Percentiles rank a stretch among this genome's conserved stretches.
These are phyloP conservation scores for Eurystomus glaucurus DNA, from an alignment of 2,797 vertebrate species.

Conservation along the genomic window DNA sequence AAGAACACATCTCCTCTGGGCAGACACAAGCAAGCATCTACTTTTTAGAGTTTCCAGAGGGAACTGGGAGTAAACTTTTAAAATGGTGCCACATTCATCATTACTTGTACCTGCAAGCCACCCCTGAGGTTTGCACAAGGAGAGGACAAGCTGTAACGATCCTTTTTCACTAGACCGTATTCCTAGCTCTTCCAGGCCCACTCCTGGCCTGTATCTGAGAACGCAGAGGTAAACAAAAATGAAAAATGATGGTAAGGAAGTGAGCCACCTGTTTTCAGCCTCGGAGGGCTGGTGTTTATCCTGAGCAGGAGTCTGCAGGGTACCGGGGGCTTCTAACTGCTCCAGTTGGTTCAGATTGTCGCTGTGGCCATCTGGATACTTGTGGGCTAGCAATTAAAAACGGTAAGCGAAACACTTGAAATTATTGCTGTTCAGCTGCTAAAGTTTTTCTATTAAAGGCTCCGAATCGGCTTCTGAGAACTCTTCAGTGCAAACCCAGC, in stretches of 20 bases:
- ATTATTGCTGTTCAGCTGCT: background rate
- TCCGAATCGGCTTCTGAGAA: background rate
- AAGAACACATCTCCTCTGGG: fast-evolving
- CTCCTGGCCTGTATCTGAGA: background rate
- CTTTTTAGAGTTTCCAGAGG: background rate
- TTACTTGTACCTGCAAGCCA: background rate
- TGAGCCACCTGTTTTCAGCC: background rate
- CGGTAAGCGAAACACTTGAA: background rate
- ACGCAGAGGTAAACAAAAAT: background rate
- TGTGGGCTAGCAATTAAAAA: background rate
- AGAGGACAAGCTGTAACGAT: background rate
- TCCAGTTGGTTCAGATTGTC: background rate
- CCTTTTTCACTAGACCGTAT: background rate
- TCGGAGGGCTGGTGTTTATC: background rate
- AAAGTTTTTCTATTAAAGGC: background rate
- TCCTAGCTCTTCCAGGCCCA: background rate
- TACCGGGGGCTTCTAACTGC: background rate
- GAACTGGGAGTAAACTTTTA: background rate
- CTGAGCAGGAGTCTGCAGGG: background rate
- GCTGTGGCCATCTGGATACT: background rate
- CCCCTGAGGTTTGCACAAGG: fast-evolving
- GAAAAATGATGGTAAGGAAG: background rate
- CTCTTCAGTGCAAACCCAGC: background rate
- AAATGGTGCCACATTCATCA: fast-evolving
- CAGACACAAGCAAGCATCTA: fast-evolving